phyloP scores from a whole-genome alignment of 2,888 invertebrate species.

The Morinoia aosen region DNA sequence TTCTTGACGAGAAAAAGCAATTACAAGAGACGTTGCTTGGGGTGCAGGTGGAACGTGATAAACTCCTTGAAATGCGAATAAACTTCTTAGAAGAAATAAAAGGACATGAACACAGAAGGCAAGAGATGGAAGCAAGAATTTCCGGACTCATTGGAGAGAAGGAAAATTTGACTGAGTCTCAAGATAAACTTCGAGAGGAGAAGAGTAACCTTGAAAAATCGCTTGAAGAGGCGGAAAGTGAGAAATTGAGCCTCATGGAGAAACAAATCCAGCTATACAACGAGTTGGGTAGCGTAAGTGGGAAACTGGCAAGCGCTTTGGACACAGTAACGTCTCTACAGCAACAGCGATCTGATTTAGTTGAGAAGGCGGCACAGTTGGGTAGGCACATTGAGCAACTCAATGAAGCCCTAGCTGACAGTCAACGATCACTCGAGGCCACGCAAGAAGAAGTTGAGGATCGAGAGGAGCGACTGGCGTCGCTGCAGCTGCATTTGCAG shows the following conservation, averaged over 20 bases:
- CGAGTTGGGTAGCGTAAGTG: not conserved
- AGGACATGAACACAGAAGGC: not conserved
- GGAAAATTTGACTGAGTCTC: conserved; percentile 24
- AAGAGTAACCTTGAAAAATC: not conserved
- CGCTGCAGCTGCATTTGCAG: not conserved
- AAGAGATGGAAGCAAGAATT: not conserved
- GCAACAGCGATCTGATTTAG: not conserved
- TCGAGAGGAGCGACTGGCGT: not conserved
- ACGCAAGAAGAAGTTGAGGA: conserved; percentile 8
- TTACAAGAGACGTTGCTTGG: not conserved
- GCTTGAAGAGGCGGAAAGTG: not conserved
- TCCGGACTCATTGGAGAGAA: not conserved
- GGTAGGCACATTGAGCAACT: not conserved
- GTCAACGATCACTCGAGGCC: not conserved
- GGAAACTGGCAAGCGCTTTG: not conserved
- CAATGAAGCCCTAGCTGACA: not conserved
- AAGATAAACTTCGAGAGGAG: not conserved
- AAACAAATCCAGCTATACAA: not conserved
- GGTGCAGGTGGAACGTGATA: conserved; percentile 9
- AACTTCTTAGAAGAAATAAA: not conserved
- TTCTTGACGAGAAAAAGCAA: not conserved
- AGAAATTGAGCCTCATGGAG: not conserved
- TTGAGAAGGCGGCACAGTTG: not conserved
- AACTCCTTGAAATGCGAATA: not conserved
- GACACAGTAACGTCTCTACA: not conserved